These are phyloP conservation scores for Uloborus diversus DNA, from an alignment of 1,140 invertebrate genomes.

Conservation along the genomic window DNA sequence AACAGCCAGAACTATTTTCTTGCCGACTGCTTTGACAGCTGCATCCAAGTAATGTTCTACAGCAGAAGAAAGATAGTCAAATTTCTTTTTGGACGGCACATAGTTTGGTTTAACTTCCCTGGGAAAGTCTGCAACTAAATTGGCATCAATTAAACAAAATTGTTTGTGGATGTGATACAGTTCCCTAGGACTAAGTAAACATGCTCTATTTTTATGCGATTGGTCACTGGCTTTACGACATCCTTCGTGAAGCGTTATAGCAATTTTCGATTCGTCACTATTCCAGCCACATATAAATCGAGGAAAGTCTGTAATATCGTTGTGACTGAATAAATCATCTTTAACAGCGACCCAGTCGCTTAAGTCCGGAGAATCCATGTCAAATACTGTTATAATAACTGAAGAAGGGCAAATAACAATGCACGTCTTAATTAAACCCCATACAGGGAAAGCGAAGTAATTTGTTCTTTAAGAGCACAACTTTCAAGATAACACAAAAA, in stretches of 20 bases:
- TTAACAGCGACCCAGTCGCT: conserved; percentile 57
- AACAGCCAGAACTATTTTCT: conserved; percentile 34
- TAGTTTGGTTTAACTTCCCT: conserved; percentile 23
- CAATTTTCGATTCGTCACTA: conserved; percentile 37
- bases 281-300: conserved; percentile 52
- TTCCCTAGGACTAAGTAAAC: conserved; percentile 33
- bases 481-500: no score
- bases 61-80: neutral
- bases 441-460: no score
- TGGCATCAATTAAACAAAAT: conserved; percentile 42
- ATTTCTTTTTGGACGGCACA: neutral
- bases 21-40: conserved; percentile 38
- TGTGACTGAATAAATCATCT: conserved; percentile 27
- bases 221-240: conserved; percentile 52
- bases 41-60: conserved; percentile 20
- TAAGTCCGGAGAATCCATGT: conserved; percentile 24
- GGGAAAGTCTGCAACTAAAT: conserved; percentile 17
- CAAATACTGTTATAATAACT: no score
- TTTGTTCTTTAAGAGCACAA: no score
- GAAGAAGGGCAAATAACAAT: no score
- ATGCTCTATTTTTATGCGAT: conserved; percentile 46
- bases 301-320: neutral
- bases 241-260: conserved; percentile 51
- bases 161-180: conserved; percentile 51
- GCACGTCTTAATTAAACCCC: no score